phyloP scores from a whole-genome alignment of 2,113 vertebrate species.

The Raja brachyura region DNA sequence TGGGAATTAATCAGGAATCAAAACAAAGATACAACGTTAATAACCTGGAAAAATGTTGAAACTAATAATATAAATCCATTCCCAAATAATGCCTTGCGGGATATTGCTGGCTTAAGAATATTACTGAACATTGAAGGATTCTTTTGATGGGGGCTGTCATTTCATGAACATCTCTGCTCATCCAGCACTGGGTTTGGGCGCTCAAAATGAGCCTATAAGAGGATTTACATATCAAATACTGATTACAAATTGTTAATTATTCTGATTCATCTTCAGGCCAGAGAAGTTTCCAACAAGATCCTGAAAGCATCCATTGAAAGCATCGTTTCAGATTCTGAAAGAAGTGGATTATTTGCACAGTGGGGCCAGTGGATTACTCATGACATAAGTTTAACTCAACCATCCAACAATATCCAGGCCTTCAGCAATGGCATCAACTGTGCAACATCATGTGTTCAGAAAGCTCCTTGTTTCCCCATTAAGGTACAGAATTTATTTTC shows the following conservation, averaged over 20 bases:
- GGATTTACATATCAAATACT: neutral
- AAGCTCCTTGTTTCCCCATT: conserved; percentile 78
- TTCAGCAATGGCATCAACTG: conserved; percentile 57
- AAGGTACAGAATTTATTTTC: conserved; percentile 50
- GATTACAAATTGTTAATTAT: neutral
- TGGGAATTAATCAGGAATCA: neutral
- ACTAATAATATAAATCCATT: neutral
- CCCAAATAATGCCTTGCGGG: neutral
- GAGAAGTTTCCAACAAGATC: conserved; percentile 75
- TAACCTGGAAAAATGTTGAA: neutral
- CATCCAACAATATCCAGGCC: conserved; percentile 52
- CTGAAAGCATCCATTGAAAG: conserved; percentile 54
- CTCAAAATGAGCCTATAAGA: neutral
- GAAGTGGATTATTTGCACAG: conserved; percentile 66
- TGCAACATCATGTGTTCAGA: conserved; percentile 60
- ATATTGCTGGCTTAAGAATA: too few relatives aligned
- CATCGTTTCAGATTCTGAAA: conserved; percentile 58
- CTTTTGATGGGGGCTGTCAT: neutral
- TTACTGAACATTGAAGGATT: neutral
- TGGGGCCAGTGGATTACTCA: conserved; percentile 85
- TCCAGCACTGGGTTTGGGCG: neutral
- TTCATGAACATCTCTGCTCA: neutral
- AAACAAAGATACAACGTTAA: neutral
- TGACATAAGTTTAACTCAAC: conserved; percentile 67
- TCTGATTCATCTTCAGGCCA: conserved; percentile 54